Conservation (phyloP, 1,140 invertebrate species). For the Orchestia grillus region DNA sequence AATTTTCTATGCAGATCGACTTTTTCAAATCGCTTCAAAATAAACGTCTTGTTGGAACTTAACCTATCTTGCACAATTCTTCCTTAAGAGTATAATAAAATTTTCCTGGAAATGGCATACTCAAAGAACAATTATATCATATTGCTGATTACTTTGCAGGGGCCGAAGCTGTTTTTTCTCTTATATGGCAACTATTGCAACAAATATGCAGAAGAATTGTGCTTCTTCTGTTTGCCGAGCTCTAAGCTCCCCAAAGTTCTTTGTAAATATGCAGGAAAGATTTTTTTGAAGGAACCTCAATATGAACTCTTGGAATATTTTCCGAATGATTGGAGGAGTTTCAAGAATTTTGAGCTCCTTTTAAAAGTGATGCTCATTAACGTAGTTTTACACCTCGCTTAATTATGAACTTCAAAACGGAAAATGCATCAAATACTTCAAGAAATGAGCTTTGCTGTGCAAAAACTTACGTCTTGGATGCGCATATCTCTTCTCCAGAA, state of each 20-base stretch:
- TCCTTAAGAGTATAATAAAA: too few species aligned
- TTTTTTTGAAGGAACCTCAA: background rate
- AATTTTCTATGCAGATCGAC: too few species aligned
- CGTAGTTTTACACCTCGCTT: slow-evolving; percentile 7
- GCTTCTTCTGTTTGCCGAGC: background rate
- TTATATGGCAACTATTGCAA: background rate
- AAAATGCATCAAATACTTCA: background rate
- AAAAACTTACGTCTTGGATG: background rate
- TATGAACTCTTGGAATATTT: background rate
- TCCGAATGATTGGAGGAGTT: slow-evolving; percentile 1
- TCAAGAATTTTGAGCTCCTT: background rate
- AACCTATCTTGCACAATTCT: too few species aligned
- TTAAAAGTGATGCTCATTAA: slow-evolving; percentile 1
- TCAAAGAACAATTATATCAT: too few species aligned
- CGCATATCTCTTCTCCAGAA: background rate
- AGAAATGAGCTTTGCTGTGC: background rate
- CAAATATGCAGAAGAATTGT: background rate
- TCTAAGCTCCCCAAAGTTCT: background rate
- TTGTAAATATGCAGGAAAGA: background rate
- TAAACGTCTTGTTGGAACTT: too few species aligned
- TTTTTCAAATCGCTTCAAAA: too few species aligned
- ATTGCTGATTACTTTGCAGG: too few species aligned
- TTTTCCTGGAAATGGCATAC: too few species aligned
- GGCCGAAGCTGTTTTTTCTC: background rate
- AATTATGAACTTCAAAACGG: slow-evolving; percentile 27